Base-by-base conservation (phyloP, 2,888 invertebrate species). In the Synanthedon andrenaeformis region DNA sequence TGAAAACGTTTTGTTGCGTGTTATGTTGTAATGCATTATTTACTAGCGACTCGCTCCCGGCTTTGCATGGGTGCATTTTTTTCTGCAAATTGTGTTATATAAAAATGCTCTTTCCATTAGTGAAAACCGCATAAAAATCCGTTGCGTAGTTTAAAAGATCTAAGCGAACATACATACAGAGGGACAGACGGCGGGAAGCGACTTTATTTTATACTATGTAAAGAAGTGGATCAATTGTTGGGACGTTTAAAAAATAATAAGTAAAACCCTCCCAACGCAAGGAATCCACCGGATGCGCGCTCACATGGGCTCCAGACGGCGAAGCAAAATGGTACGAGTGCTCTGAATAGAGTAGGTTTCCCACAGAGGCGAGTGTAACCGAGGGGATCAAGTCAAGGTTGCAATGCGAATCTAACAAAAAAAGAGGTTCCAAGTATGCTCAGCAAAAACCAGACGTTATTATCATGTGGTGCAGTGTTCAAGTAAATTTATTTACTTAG, bases 231-330 rank as follows among this genome's bases (percentile, higher is more conserved):
- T 45, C 45, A 13, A 23, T 45, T 45, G 45, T 45, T 4, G 14
- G 13, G 14, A 45, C n/a, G 45, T n/a, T 45, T 13, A 14, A 45
- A 13, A 45, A 45, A 45, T 45, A 45, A 45, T 45, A 54, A 41
- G 62, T 62, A 65, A 64, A 58, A 65, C 66, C 68, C 71, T 70
- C 69, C 67, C 64, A 67, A 69, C 69, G 67, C 65, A 67, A 69
- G 67, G 67, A 72, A 66, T 68, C 65, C 63, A 73, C 82, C 84
- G 83, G 83, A 56, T 53, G 51, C 52, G 51, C 63, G 71, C 81
- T 86, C 86, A 86, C 79, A 83, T 86, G 86, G 78, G 63, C 72
- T 71, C 78, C 86, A 85, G 82, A 81, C 84, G 80, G 58, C 73
- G 65, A 65, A 67, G 73, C 71, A 74, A 72, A 76, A 73, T 71